phyloP scores from a whole-genome alignment of 1,140 invertebrate genomes.

The Triops longicaudatus region DNA sequence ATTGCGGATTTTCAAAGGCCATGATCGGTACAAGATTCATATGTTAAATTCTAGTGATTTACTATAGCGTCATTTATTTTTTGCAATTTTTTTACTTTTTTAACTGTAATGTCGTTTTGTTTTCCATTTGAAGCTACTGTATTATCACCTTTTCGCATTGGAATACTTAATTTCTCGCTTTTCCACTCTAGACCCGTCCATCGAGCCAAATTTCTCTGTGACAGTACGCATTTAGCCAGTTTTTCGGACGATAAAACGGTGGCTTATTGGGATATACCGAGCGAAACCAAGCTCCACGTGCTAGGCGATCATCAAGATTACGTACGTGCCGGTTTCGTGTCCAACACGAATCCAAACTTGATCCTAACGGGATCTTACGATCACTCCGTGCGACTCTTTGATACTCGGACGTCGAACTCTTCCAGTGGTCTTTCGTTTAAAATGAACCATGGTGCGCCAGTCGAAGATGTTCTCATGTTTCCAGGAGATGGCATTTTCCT shows the following conservation, averaged over 20 bases:
- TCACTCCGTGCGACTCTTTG: constrained; percentile 80
- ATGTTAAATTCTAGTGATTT: neutral
- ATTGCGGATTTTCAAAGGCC: constrained; percentile 61
- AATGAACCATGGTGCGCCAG: constrained; percentile 79
- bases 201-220: constrained; percentile 69
- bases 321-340: constrained; percentile 68
- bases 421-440: constrained; percentile 50
- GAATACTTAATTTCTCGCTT: neutral
- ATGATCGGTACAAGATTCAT: constrained; percentile 43
- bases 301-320: constrained; percentile 75
- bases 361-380: constrained; percentile 89
- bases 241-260: constrained; percentile 92
- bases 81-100: neutral
- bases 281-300: constrained; percentile 56
- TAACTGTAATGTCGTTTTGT: too few relatives aligned
- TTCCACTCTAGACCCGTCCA: constrained; percentile 57
- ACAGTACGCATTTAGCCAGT: constrained; percentile 69
- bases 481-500: constrained; percentile 83
- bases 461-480: constrained; percentile 82
- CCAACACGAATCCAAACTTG: constrained; percentile 62
- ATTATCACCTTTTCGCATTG: constrained; percentile 25
- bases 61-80: neutral
- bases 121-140: constrained; percentile 19
- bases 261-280: constrained; percentile 79
- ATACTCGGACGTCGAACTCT: constrained; percentile 55